Evolutionary conservation across 2,888 invertebrate species (phyloP), one percentile per base, ranked within the genome.

Genomic region (Sesia bembeciformis): DNA sequence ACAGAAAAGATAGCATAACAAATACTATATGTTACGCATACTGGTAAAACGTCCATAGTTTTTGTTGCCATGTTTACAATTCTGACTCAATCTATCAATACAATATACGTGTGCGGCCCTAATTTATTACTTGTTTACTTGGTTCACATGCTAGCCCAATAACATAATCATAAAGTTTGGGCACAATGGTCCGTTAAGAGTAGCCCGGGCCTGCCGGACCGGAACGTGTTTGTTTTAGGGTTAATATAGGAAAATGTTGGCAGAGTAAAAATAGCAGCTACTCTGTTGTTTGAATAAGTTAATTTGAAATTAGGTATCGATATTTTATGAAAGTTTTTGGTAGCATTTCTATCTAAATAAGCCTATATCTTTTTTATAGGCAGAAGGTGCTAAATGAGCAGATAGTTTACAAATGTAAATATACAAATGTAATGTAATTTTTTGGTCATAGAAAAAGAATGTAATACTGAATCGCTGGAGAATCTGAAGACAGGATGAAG

Each of bases 71-170:
- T 46, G 46, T 46, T 46, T 46, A 46, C 46, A 8, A 23, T 46
- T 46, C 8, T n/a, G n/a, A 46, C 8, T 46, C 50, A 50, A 50
- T 50, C 38, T 50, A 38, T 50, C 38, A 39, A 39, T 50, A 39
- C n/a, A 49, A 40, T 23, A 40, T 23, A n/a, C 7, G n/a, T 51
- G 54, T 52, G 39, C 54, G 40, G 51, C 58, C 58, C 65, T 76
- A 74, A 83, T 82, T 78, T 83, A 82, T 76, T 58, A 69, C 70
- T 76, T 84, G 83, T 84, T 84, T 84, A 78, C 75, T 69, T 58
- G 57, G 57, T 68, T 59, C 61, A 64, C 56, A 61, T 56, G 61
- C 64, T 62, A 64, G 67, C 64, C 63, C 63, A 67, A 64, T 63
- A 65, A 69, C 70, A 74, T 70, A 72, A 70, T 67, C 62, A 66